phyloP scores from a whole-genome alignment of 2,888 invertebrate species.

The Apomyelois bistriatella region DNA sequence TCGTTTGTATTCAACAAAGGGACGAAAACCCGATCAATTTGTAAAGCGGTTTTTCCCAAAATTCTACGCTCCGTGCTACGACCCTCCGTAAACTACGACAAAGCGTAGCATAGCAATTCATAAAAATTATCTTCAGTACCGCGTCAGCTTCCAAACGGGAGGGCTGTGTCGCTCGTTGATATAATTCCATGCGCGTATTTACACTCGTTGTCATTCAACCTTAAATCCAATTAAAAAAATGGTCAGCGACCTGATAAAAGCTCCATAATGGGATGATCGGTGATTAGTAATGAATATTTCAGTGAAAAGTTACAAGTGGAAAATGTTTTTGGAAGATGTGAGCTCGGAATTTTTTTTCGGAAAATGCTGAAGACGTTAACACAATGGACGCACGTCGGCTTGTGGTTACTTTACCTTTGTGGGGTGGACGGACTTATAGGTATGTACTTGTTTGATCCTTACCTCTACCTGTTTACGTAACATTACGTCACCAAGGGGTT shows the following conservation, averaged over 20 bases:
- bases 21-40: constrained; percentile 53
- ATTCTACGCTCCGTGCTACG: constrained; percentile 43
- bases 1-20: constrained; percentile 24
- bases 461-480: constrained; percentile 1
- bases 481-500: not conserved
- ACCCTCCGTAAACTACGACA: constrained; percentile 23
- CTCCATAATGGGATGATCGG: constrained; percentile 47
- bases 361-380: constrained; percentile 68
- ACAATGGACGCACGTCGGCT: constrained; percentile 57
- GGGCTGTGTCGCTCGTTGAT: constrained; percentile 31
- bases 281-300: constrained; percentile 44
- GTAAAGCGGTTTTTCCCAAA: constrained; percentile 50
- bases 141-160: constrained; percentile 37
- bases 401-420: constrained; percentile 47
- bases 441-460: constrained; percentile 27
- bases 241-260: constrained; percentile 41
- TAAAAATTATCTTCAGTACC: constrained; percentile 42
- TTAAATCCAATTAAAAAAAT: constrained; percentile 61
- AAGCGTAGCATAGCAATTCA: constrained; percentile 7
- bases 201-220: constrained; percentile 54
- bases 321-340: constrained; percentile 63
- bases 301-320: constrained; percentile 44
- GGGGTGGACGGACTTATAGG: constrained; percentile 66
- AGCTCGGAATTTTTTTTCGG: constrained; percentile 37
- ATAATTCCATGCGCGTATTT: constrained; percentile 44